Conservation (phyloP, 2,113 vertebrate species). For the Melanostigma gelatinosum region DNA sequence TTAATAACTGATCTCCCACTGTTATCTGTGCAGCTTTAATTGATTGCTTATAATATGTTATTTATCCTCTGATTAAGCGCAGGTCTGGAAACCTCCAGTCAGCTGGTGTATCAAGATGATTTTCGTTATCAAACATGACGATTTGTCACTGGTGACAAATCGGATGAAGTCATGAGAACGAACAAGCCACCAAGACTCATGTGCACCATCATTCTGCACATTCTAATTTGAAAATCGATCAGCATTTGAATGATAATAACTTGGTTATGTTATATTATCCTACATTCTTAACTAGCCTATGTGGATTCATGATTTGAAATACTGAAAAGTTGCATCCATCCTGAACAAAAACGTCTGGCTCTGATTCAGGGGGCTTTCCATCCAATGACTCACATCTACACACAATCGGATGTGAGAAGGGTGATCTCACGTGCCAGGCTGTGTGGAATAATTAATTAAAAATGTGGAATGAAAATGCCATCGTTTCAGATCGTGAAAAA, state of each 20-base stretch:
- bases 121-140: no score
- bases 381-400: constrained; percentile 89
- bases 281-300: constrained; percentile 7
- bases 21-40: neutral
- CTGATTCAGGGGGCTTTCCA: constrained; percentile 89
- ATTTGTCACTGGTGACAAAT: no score
- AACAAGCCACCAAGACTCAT: neutral
- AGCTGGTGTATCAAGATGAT: constrained; percentile 87
- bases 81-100: constrained; percentile 93
- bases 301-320: neutral
- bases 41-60: constrained; percentile 2
- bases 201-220: neutral
- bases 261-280: neutral
- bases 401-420: constrained; percentile 82
- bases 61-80: constrained; percentile 41
- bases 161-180: neutral
- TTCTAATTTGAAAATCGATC: neutral
- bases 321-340: constrained; percentile 18
- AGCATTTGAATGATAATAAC: neutral
- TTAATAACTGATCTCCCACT: neutral
- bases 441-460: constrained; percentile 81
- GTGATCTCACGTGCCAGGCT: constrained; percentile 88
- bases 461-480: neutral
- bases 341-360: constrained; percentile 45
- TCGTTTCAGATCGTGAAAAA: no score